These are phyloP conservation scores for Lasioglossum baleicum DNA, from an alignment of 1,140 invertebrate genomes.

Conservation along the genomic window DNA sequence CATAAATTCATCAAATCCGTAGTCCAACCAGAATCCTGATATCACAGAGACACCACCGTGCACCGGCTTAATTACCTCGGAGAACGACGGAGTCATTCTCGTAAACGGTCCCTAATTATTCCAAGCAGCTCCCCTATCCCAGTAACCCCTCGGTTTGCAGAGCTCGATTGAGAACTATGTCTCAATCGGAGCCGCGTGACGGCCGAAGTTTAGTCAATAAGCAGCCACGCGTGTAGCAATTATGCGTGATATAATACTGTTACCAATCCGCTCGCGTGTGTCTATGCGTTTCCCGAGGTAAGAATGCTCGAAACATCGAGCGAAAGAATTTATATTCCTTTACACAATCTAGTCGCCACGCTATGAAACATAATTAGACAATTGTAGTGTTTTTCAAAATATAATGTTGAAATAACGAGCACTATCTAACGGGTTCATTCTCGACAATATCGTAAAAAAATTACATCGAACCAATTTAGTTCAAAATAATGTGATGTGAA, in stretches of 20 bases:
- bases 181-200: background rate
- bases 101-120: constrained; percentile 1
- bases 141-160: background rate
- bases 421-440: too few relatives aligned
- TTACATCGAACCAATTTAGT: too few relatives aligned
- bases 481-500: too few relatives aligned
- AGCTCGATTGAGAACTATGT: constrained; percentile 20
- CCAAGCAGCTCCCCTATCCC: background rate
- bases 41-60: background rate
- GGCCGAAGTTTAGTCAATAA: constrained; percentile 35
- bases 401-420: too few relatives aligned
- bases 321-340: too few relatives aligned
- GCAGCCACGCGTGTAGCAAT: constrained; percentile 29
- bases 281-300: background rate
- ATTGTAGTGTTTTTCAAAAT: too few relatives aligned
- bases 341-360: too few relatives aligned
- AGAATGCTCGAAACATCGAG: constrained; percentile 23
- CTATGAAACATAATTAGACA: too few relatives aligned
- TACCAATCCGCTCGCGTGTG: constrained; percentile 13
- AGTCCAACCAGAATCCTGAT: background rate
- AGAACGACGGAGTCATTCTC: background rate
- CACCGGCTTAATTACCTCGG: background rate
- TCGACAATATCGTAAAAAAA: too few relatives aligned
- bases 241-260: background rate
- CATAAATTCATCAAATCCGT: too few relatives aligned